A percentile compares a stretch with the other conserved stretches of the same genome.
phyloP scores from a whole-genome alignment of 2,888 invertebrate species.

The Reticulitermes lucifugus region DNA sequence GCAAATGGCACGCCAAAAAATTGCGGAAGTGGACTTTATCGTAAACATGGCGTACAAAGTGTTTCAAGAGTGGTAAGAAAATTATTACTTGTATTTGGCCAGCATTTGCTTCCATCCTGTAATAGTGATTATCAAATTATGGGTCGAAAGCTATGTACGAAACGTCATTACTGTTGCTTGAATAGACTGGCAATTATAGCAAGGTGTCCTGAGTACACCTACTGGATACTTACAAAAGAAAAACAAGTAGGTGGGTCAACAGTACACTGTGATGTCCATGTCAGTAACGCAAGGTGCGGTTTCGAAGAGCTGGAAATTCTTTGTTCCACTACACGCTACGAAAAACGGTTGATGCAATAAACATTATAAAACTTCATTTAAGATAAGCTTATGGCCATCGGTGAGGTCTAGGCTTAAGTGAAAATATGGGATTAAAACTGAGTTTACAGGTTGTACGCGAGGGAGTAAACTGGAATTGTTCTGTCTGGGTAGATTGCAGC shows the following conservation, averaged over 20 bases:
- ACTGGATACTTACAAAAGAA: background rate
- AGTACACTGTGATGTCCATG: background rate
- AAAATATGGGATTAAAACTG: too few relatives aligned
- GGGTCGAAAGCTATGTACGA: background rate
- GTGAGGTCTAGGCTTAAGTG: too few relatives aligned
- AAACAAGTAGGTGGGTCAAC: background rate
- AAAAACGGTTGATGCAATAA: too few relatives aligned
- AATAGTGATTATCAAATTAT: conserved; percentile 27
- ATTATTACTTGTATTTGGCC: background rate
- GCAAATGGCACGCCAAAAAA: background rate
- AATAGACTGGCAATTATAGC: background rate
- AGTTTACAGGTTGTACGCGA: too few relatives aligned
- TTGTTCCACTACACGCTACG: too few relatives aligned
- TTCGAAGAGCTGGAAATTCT: background rate
- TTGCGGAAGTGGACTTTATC: background rate
- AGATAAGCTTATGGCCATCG: too few relatives aligned
- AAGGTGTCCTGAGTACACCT: background rate
- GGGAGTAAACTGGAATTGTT: too few relatives aligned
- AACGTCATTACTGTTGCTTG: background rate
- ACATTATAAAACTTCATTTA: too few relatives aligned
- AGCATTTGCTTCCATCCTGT: background rate
- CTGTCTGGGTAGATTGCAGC: too few relatives aligned
- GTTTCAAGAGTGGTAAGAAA: background rate
- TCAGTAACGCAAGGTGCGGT: background rate
- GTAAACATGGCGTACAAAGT: background rate